phyloP scores from a whole-genome alignment of 2,888 invertebrate genomes.

The Drosophila phalerata region DNA sequence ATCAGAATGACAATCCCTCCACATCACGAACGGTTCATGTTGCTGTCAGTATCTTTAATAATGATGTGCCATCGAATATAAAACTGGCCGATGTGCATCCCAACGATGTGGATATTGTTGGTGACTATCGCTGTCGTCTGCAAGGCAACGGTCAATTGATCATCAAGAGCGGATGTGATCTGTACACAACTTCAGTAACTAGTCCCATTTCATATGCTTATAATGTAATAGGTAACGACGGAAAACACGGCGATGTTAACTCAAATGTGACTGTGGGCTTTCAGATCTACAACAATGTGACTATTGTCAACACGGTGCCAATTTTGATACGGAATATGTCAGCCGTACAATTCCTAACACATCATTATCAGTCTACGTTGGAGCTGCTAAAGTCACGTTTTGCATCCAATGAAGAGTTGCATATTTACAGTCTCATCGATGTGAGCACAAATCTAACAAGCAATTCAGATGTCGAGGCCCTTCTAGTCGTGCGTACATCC shows the following conservation, averaged over 20 bases:
- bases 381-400: slow-evolving; percentile 89
- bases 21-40: slow-evolving; percentile 93
- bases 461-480: slow-evolving; percentile 87
- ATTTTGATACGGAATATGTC: slow-evolving; percentile 91
- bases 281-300: slow-evolving; percentile 91
- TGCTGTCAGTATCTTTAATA: slow-evolving; percentile 91
- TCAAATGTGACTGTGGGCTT: slow-evolving; percentile 95
- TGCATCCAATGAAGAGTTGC: slow-evolving; percentile 88
- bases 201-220: slow-evolving; percentile 91
- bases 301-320: slow-evolving; percentile 93
- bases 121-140: slow-evolving; percentile 94
- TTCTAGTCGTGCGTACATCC: slow-evolving; percentile 88
- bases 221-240: slow-evolving; percentile 95
- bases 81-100: slow-evolving; percentile 97
- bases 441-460: slow-evolving; percentile 80
- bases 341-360: slow-evolving; percentile 91
- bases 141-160: slow-evolving; percentile 88
- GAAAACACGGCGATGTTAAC: slow-evolving; percentile 93
- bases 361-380: slow-evolving; percentile 91
- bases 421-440: slow-evolving; percentile 90
- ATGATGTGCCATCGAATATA: slow-evolving; percentile 89
- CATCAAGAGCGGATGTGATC: slow-evolving; percentile 92
- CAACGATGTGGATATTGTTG: slow-evolving; percentile 95
- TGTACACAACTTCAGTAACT: slow-evolving; percentile 90
- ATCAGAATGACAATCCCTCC: slow-evolving; percentile 97